phyloP scores from a whole-genome alignment of 2,888 invertebrate species.

The Metellina segmentata region DNA sequence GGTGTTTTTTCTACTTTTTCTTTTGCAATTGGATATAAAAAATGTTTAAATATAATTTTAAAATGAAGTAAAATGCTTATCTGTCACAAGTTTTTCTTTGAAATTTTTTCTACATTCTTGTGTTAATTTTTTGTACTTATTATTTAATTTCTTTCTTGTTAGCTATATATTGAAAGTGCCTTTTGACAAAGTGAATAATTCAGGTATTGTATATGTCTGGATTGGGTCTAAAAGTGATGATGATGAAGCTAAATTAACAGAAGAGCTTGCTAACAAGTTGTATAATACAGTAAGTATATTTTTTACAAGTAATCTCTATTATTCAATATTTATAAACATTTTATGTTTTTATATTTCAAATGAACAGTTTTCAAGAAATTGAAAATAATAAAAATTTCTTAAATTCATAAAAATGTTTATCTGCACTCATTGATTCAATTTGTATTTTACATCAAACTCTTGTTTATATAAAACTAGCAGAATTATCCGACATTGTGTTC shows the following conservation, averaged over 20 bases:
- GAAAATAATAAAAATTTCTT: too few relatives aligned
- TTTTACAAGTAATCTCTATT: not conserved
- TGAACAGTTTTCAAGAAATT: too few relatives aligned
- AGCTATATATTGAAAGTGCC: constrained; percentile 95
- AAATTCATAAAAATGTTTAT: too few relatives aligned
- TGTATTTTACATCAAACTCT: too few relatives aligned
- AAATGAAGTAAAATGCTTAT: too few relatives aligned
- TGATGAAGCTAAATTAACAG: constrained; percentile 91
- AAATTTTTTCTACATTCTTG: not conserved
- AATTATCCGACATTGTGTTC: too few relatives aligned
- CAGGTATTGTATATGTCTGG: constrained; percentile 98
- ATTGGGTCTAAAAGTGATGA: constrained; percentile 91
- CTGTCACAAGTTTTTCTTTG: too few relatives aligned
- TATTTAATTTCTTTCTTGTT: constrained; percentile 78
- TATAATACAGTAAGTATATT: constrained; percentile 88
- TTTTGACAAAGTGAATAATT: constrained; percentile 90
- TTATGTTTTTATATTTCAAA: not conserved
- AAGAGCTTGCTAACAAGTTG: constrained; percentile 96
- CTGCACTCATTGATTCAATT: too few relatives aligned
- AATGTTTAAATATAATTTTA: too few relatives aligned
- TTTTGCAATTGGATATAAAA: too few relatives aligned
- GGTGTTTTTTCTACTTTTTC: too few relatives aligned
- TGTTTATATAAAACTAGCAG: too few relatives aligned
- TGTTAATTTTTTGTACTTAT: not conserved
- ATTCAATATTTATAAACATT: not conserved